phyloP scores from a whole-genome alignment of 2,888 invertebrate species.

The Caenorhabditis angaria region DNA sequence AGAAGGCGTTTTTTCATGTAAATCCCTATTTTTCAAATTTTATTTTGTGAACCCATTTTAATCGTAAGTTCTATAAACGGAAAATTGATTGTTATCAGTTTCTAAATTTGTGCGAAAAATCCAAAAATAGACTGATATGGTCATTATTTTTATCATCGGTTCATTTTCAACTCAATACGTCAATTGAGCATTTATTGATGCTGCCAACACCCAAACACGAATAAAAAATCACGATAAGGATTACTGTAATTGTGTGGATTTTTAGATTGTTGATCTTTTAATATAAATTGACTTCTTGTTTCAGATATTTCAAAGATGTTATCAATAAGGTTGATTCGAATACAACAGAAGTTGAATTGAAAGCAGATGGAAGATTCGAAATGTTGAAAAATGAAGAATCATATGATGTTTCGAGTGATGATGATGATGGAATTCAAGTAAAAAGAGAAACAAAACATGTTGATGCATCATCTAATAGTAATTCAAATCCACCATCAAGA shows the following conservation, averaged over 20 bases:
- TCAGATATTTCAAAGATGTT: slow-evolving; percentile 66
- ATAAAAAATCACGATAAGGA: too few species aligned
- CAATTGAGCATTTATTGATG: not conserved
- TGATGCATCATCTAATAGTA: not conserved
- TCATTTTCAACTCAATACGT: not conserved
- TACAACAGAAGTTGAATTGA: slow-evolving; percentile 65
- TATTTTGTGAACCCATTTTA: too few species aligned
- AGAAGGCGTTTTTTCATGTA: too few species aligned
- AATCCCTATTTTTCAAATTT: too few species aligned
- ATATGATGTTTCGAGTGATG: slow-evolving; percentile 34
- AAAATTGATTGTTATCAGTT: not conserved
- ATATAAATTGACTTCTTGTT: slow-evolving; percentile 32
- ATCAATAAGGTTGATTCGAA: slow-evolving; percentile 45
- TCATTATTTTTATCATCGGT: not conserved
- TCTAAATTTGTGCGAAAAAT: not conserved
- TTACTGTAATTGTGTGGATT: too few species aligned
- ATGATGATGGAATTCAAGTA: slow-evolving; percentile 26
- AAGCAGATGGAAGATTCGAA: slow-evolving; percentile 64
- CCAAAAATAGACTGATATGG: slow-evolving; percentile 1
- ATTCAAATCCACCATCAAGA: not conserved
- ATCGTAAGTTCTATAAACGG: too few species aligned
- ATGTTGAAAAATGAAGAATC: slow-evolving; percentile 48
- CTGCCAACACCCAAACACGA: too few species aligned
- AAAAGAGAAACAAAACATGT: not conserved
- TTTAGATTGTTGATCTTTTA: too few species aligned